Base-by-base conservation (phyloP, 2,797 vertebrate species). In the Gorsachius magnificus region DNA sequence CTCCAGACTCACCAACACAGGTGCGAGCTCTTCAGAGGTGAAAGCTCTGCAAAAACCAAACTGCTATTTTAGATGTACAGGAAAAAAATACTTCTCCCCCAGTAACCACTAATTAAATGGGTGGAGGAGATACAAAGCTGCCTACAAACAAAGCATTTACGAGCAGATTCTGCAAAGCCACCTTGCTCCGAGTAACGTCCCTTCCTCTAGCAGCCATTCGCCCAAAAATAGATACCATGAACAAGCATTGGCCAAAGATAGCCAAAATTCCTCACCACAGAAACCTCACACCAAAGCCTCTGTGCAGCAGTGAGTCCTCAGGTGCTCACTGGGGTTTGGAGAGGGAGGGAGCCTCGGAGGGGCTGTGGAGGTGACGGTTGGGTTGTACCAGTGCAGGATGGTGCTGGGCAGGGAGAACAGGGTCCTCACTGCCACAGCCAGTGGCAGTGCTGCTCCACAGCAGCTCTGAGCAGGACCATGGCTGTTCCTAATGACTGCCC, bases 171-270 rank as follows among this genome's bases (percentile, higher is more conserved):
- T 72, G 75, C 57, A 70, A 28, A 70, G 11, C 25, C 8, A 1
- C 20, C 45, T 50, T 2, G 0, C 24, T 45, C 35, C 0, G 1
- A 69, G 87, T 6, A 81, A 56, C 35, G 0, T 45, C 85, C 33
- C 43, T 95, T 88, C 85, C 84, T 78, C 25, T 11, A 56, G 65
- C 82, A 85, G 33, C 50, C 6, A 2, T 31, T 68, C 0, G 0
- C 82, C n/a, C 50, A 36, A 53, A 72, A 36, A 48, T 8, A 7
- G 0, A 0, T 15, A 43, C 16, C 21, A 12, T 16, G 31, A 76
- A 22, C 0, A 1, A 43, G 41, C 41, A 38, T 16, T 54, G 63
- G 33, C 28, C 35, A 64, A 41, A 50, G 36, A 21, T 2, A 2
- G 46, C 17, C 25, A 20, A 16, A 35, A 6, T 29, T 74, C 53